phyloP scores from a whole-genome alignment of 2,113 vertebrate species.

The Mormoops blainvillei region DNA sequence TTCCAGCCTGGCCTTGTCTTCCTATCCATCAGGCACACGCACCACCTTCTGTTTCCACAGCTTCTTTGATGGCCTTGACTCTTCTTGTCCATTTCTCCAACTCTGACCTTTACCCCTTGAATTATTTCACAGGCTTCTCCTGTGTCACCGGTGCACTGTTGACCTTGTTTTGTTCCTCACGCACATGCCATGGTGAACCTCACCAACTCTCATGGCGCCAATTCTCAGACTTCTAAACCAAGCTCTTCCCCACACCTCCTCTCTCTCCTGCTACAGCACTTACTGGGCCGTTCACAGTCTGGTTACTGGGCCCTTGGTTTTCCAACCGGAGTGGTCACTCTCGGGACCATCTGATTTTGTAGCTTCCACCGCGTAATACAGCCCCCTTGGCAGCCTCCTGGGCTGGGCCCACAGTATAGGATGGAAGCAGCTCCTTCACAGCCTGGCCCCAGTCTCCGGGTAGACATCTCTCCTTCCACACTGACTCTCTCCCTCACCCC shows the following conservation, averaged over 20 bases:
- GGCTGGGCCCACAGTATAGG: neutral
- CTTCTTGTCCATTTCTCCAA: neutral
- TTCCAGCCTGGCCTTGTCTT: fast-evolving
- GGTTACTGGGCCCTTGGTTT: neutral
- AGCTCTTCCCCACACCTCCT: fast-evolving
- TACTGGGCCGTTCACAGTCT: neutral
- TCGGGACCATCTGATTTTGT: neutral
- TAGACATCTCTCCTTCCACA: neutral
- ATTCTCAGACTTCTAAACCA: neutral
- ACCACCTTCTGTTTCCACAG: neutral
- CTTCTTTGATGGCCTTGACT: neutral
- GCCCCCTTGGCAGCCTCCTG: neutral
- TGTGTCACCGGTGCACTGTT: neutral
- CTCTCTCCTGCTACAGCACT: neutral
- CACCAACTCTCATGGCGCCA: neutral
- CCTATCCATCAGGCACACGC: neutral
- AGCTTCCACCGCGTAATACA: neutral
- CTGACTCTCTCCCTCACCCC: neutral
- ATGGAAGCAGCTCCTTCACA: neutral
- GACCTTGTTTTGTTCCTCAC: neutral
- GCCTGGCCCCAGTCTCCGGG: neutral
- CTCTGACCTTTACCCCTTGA: neutral
- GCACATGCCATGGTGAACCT: neutral
- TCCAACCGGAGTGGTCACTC: neutral
- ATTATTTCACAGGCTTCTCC: neutral